Evolutionary conservation across 2,113 vertebrate genomes (phyloP).

Genomic region (Cyprinodon brontotheroides): DNA sequence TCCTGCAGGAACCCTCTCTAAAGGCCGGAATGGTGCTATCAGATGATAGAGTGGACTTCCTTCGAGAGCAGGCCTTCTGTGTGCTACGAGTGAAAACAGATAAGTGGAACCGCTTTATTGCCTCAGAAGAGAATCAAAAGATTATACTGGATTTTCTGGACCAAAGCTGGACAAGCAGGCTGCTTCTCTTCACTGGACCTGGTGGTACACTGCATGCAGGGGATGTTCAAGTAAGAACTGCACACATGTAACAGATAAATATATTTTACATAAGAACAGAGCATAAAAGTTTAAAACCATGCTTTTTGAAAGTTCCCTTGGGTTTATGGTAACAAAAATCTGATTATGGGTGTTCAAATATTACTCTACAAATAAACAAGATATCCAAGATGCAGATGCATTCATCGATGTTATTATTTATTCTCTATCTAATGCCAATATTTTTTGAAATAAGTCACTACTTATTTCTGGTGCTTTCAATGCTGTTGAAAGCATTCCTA

Average conservation of each 20-base stretch:
- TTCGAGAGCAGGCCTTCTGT: conserved; percentile 79
- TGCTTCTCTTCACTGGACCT: conserved; percentile 78
- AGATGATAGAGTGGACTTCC: conserved; percentile 82
- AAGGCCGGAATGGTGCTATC: conserved; percentile 68
- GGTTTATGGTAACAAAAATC: neutral
- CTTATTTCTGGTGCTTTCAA: conserved; percentile 83
- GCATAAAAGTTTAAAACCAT: neutral
- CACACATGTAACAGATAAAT: neutral
- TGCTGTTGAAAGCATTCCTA: conserved; percentile 77
- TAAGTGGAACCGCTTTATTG: conserved; percentile 85
- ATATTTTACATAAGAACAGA: neutral
- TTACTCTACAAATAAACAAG: neutral
- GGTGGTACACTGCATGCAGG: conserved; percentile 78
- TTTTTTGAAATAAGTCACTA: conserved; percentile 78
- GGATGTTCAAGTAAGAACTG: conserved; percentile 74
- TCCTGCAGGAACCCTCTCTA: conserved; percentile 63
- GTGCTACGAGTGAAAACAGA: conserved; percentile 82
- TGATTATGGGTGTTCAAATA: too few relatives aligned
- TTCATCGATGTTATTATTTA: neutral
- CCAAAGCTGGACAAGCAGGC: conserved; percentile 65
- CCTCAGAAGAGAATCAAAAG: conserved; percentile 82
- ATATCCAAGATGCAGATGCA: neutral
- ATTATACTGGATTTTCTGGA: conserved; percentile 81
- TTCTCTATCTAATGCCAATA: conserved; percentile 48
- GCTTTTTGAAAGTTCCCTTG: conserved; percentile 6